Percentiles rank a stretch among this genome's conserved stretches.
phyloP scores from a whole-genome alignment of 2,797 vertebrate genomes.

The Pteronotus mesoamericanus region DNA sequence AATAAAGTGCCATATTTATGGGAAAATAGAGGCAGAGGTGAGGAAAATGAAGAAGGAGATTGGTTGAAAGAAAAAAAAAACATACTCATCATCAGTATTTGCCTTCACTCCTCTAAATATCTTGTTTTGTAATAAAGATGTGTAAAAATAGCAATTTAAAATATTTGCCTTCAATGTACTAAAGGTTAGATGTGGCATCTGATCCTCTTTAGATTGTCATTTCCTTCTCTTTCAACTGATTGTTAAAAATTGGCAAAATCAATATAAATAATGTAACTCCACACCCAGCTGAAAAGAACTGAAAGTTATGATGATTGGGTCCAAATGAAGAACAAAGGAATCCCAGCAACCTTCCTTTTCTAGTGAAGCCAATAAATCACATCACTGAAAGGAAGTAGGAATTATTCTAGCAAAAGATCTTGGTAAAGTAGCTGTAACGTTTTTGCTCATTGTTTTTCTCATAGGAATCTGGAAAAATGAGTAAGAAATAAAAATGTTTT shows the following conservation, averaged over 20 bases:
- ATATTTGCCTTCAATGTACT: background rate
- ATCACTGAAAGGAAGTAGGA: background rate
- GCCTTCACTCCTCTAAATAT: background rate
- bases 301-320: background rate
- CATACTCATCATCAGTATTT: background rate
- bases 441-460: background rate
- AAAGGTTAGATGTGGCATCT: background rate
- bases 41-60: background rate
- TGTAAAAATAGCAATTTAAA: background rate
- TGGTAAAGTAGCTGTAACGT: background rate
- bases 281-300: background rate
- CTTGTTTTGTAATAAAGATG: background rate
- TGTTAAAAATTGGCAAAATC: constrained; percentile 16
- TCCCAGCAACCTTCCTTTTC: background rate
- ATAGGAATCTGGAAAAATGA: background rate
- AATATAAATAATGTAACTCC: background rate
- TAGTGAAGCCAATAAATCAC: background rate
- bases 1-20: background rate
- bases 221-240: background rate
- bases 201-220: background rate
- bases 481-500: background rate
- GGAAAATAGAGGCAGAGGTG: background rate
- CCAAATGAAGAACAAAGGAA: background rate
- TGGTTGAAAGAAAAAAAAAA: background rate
- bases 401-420: background rate